Conservation (phyloP, 1,140 invertebrate species). For the Trigoniulus corallinus region DNA sequence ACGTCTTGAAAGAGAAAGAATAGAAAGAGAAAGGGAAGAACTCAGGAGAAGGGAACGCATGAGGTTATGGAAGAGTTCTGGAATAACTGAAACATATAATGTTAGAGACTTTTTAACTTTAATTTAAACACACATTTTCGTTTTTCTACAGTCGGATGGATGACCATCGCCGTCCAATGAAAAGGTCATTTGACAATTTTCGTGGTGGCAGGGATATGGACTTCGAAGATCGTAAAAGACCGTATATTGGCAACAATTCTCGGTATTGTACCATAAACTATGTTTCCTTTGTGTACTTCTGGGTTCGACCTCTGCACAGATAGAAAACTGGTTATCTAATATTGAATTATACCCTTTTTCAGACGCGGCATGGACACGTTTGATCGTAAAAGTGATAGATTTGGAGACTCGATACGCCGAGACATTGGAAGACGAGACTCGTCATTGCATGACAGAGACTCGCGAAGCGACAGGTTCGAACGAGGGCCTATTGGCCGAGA, state of each 20-base stretch:
- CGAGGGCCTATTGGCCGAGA: neutral
- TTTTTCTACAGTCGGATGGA: constrained; percentile 2
- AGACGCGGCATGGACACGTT: neutral
- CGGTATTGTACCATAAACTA: neutral
- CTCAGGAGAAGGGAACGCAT: constrained; percentile 37
- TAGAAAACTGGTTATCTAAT: too few species aligned
- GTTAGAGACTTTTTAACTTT: neutral
- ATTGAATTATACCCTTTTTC: too few species aligned
- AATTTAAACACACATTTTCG: neutral
- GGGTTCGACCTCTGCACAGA: neutral
- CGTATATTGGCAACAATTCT: neutral
- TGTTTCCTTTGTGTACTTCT: neutral
- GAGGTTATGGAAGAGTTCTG: constrained; percentile 11
- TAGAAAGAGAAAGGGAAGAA: constrained; percentile 65
- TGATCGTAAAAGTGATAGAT: neutral
- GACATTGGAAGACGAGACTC: neutral
- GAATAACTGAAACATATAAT: neutral
- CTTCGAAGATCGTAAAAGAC: constrained; percentile 1
- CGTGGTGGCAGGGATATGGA: neutral
- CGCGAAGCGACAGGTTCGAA: neutral
- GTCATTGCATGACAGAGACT: neutral
- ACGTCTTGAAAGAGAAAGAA: constrained; percentile 57
- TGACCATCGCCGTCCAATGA: neutral
- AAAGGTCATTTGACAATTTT: constrained; percentile 2
- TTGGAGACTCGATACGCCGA: neutral